Conservation (phyloP, 1,140 invertebrate species). For the Cardiocondyla obscurior region DNA sequence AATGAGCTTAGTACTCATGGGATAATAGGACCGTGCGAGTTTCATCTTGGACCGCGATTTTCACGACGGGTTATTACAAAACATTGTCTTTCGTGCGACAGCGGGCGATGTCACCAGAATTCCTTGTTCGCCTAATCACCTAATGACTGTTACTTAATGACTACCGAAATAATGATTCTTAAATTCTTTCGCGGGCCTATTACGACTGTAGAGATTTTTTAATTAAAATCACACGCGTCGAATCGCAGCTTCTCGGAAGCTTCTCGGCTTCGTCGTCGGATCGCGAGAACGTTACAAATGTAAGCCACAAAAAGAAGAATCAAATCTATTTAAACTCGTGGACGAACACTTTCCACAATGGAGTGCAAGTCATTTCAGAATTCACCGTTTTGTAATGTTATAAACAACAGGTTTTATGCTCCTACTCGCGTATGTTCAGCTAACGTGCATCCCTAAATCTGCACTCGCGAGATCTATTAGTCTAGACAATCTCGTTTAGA, state of each 20-base stretch:
- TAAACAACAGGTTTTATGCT: background rate
- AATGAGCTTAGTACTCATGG: conserved; percentile 74
- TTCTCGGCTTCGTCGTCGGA: too few relatives aligned
- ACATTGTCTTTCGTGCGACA: conserved; percentile 25
- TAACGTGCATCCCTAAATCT: background rate
- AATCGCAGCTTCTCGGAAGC: too few relatives aligned
- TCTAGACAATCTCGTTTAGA: background rate
- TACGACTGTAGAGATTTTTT: too few relatives aligned
- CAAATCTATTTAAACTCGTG: background rate
- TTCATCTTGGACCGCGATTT: conserved; percentile 62
- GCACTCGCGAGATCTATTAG: background rate
- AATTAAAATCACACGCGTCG: too few relatives aligned
- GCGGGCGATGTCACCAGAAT: conserved; percentile 12
- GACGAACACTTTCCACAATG: background rate
- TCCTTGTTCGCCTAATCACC: background rate
- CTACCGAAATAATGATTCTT: conserved; percentile 9
- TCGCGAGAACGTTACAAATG: too few relatives aligned
- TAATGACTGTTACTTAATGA: conserved; percentile 18
- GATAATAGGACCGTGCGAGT: conserved; percentile 72
- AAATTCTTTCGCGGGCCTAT: too few relatives aligned
- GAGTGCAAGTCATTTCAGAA: background rate
- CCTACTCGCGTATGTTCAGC: background rate
- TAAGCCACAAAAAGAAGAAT: background rate
- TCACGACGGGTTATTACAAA: conserved; percentile 42
- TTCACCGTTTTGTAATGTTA: background rate